phyloP scores from a whole-genome alignment of 2,888 invertebrate species.

The Epirrhoe tristata region DNA sequence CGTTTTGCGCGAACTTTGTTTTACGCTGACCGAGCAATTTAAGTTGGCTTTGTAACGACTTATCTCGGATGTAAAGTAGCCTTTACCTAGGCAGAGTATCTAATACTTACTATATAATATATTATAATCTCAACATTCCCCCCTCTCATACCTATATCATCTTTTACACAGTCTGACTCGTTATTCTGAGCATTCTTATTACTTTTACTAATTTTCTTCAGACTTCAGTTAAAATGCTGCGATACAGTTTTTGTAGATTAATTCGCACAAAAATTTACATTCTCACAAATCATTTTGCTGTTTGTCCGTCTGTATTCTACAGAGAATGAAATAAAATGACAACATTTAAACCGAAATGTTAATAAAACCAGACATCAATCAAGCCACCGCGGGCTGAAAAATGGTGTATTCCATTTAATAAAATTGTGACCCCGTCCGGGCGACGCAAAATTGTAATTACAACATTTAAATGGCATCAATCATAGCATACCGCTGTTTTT shows the following conservation, averaged over 20 bases:
- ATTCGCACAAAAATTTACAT: background rate
- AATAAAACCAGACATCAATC: constrained; percentile 77
- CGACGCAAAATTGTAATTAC: constrained; percentile 69
- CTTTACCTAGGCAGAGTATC: background rate
- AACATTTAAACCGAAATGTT: constrained; percentile 50
- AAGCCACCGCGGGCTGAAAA: constrained; percentile 67
- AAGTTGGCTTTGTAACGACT: constrained; percentile 53
- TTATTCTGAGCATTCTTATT: too few relatives aligned
- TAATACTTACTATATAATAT: too few relatives aligned
- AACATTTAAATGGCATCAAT: constrained; percentile 73
- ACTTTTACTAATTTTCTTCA: too few relatives aligned
- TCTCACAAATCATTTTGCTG: background rate
- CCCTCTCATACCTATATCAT: too few relatives aligned
- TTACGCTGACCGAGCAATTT: constrained; percentile 62
- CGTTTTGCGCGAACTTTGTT: constrained; percentile 65
- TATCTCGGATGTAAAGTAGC: constrained; percentile 23
- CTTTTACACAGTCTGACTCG: too few relatives aligned
- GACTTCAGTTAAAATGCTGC: too few relatives aligned
- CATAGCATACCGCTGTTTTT: constrained; percentile 49
- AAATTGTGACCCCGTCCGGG: constrained; percentile 56
- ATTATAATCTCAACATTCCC: too few relatives aligned
- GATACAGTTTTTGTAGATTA: background rate
- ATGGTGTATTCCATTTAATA: constrained; percentile 66
- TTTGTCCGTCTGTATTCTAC: background rate
- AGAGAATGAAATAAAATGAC: constrained; percentile 6